These are phyloP conservation scores for Chitala chitala DNA, from an alignment of 2,113 vertebrate species.

Conservation along the genomic window DNA sequence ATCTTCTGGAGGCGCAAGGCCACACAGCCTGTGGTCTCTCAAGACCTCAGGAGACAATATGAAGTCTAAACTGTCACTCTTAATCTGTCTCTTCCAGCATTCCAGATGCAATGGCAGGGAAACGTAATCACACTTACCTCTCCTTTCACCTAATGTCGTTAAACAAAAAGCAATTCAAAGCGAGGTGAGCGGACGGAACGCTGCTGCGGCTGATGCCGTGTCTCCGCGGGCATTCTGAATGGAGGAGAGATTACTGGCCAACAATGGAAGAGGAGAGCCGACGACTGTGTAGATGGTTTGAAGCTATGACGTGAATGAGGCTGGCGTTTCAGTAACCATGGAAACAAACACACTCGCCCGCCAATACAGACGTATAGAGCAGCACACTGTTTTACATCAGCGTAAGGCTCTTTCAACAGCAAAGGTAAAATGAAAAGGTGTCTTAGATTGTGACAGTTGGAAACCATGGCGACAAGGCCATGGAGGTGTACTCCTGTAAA, in stretches of 20 bases:
- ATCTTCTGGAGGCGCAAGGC: not conserved
- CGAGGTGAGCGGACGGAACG: not conserved
- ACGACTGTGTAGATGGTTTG: conserved; percentile 54
- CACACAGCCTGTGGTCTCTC: not conserved
- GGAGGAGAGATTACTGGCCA: conserved; percentile 14
- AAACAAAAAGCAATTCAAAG: not conserved
- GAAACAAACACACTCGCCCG: conserved; percentile 44
- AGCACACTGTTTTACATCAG: conserved; percentile 9
- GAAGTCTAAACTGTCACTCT: not conserved
- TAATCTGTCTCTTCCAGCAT: conserved; percentile 7
- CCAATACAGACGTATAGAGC: conserved; percentile 2
- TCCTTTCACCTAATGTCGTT: not conserved
- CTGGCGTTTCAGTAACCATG: conserved; percentile 58
- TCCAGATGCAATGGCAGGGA: not conserved
- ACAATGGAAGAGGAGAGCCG: conserved; percentile 16
- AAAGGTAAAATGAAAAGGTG: conserved; percentile 5
- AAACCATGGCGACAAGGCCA: conserved; percentile 4
- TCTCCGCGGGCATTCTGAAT: conserved; percentile 15
- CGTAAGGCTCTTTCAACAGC: not conserved
- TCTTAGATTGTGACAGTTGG: not conserved
- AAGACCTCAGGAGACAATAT: not conserved
- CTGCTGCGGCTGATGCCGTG: not conserved
- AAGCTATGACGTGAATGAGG: conserved; percentile 57
- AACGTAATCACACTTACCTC: not conserved
- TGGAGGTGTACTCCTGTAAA: too few species aligned